These are phyloP conservation scores for Seriola rivoliana DNA, from an alignment of 2,113 vertebrate species.

Conservation along the genomic window DNA sequence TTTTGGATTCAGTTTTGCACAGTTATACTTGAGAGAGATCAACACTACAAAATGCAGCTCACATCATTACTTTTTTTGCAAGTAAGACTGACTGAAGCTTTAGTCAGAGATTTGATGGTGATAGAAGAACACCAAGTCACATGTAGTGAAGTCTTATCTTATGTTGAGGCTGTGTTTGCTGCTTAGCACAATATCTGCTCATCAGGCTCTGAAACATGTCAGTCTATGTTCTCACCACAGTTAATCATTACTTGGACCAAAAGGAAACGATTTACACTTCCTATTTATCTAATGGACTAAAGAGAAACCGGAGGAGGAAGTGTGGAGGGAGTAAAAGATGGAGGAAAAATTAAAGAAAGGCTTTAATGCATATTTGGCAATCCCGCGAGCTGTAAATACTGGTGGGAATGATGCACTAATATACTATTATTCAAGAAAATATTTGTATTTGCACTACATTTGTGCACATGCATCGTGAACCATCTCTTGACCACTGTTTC, in stretches of 20 bases:
- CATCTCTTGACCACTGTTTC: too few species aligned
- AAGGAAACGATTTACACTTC: constrained; percentile 6
- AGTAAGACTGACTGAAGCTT: not conserved
- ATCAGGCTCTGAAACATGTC: not conserved
- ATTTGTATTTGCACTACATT: not conserved
- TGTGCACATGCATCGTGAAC: not conserved
- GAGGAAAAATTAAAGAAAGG: not conserved
- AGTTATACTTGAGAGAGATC: not conserved
- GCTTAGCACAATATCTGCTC: constrained; percentile 1
- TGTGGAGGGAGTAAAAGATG: not conserved
- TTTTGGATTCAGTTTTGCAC: not conserved
- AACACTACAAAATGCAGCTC: not conserved
- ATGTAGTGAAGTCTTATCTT: constrained; percentile 21
- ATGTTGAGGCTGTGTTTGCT: constrained; percentile 9
- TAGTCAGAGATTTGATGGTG: constrained; percentile 11
- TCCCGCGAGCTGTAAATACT: not conserved
- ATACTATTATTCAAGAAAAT: not conserved
- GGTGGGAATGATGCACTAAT: not conserved
- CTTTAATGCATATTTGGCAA: not conserved
- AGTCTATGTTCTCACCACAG: not conserved
- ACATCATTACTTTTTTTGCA: too few species aligned
- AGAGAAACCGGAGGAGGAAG: constrained; percentile 1
- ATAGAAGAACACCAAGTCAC: not conserved
- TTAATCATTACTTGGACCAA: constrained; percentile 37
- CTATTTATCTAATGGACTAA: not conserved